These are phyloP conservation scores for Camarhynchus parvulus DNA, from an alignment of 2,113 vertebrate genomes.

Conservation along the genomic window DNA sequence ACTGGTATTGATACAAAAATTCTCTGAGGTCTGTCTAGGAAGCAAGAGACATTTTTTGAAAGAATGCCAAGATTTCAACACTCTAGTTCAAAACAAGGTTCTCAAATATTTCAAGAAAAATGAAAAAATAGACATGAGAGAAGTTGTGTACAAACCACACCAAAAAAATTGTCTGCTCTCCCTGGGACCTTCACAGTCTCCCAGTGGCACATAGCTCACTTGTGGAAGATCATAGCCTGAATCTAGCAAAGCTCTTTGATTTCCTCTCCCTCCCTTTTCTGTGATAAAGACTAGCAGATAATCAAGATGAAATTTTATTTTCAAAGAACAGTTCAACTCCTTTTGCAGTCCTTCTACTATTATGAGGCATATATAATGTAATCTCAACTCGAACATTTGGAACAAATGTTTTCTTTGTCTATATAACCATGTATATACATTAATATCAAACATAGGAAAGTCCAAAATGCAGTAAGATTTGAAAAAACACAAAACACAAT, in stretches of 20 bases:
- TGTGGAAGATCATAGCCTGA: neutral
- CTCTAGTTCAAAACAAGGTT: neutral
- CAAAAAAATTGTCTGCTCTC: neutral
- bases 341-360: neutral
- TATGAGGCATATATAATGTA: neutral
- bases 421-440: neutral
- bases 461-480: neutral
- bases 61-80: neutral
- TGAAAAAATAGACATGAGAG: neutral
- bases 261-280: neutral
- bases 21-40: neutral
- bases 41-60: neutral
- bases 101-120: neutral
- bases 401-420: neutral
- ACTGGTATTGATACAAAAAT: neutral
- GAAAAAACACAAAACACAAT: neutral
- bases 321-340: neutral
- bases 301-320: neutral
- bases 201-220: neutral
- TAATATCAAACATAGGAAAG: neutral
- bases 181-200: neutral
- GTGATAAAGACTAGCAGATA: neutral
- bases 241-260: neutral
- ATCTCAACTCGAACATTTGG: neutral
- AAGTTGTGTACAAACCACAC: neutral